Conservation (phyloP, 2,888 invertebrate genomes). For the Callosobruchus maculatus region DNA sequence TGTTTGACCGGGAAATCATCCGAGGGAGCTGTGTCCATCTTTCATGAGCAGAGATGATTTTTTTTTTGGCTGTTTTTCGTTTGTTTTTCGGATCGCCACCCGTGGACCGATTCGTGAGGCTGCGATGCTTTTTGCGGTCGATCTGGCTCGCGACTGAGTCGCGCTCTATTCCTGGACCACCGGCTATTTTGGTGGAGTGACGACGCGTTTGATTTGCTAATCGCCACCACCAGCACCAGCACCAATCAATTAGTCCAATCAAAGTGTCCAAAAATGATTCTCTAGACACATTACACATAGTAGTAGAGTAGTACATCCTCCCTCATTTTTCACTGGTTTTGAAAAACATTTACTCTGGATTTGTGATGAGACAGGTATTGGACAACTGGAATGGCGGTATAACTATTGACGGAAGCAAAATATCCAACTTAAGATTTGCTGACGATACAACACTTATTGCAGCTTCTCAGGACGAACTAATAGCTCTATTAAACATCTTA, state of each 20-base stretch:
- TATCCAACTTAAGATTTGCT: no score
- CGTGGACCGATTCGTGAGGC: neutral
- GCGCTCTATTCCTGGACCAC: conserved; percentile 2
- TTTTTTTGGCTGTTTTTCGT: neutral
- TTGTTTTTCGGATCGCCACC: neutral
- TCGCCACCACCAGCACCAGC: neutral
- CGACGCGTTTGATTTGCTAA: neutral
- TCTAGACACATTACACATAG: no score
- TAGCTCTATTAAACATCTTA: no score
- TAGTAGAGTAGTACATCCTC: no score
- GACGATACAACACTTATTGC: no score
- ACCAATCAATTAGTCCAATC: neutral
- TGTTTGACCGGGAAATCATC: neutral
- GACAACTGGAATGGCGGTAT: no score
- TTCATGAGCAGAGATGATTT: neutral
- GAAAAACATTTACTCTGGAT: no score
- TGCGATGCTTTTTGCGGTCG: neutral
- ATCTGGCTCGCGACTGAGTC: conserved; percentile 1
- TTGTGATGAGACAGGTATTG: no score
- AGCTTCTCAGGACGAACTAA: no score
- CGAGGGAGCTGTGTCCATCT: neutral
- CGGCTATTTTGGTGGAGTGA: conserved; percentile 1
- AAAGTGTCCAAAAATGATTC: no score
- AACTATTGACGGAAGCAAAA: no score
- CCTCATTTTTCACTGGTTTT: no score